A percentile compares a stretch with the other conserved stretches of the same genome.
Conservation (phyloP, 2,113 vertebrate species). For the Hemichromis elongatus region DNA sequence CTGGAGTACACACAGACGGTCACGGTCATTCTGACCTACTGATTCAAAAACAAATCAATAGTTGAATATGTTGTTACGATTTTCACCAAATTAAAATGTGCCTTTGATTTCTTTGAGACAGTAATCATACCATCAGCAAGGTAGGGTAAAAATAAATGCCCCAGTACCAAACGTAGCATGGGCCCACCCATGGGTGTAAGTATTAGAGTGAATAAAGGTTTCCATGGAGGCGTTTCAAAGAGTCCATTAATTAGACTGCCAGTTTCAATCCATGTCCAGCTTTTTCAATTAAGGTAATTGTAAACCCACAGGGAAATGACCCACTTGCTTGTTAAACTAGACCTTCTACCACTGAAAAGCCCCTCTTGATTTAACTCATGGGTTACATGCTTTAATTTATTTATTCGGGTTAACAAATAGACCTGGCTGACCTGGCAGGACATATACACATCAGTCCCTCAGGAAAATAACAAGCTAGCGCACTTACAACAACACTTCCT, state of each 20-base stretch:
- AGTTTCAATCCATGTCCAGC: conserved; percentile 61
- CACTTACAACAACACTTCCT: conserved; percentile 10
- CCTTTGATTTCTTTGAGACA: not conserved
- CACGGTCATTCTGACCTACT: not conserved
- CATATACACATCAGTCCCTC: not conserved
- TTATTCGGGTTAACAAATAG: not conserved
- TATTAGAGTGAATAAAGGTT: conserved; percentile 16
- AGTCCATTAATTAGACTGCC: conserved; percentile 60
- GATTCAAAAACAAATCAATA: not conserved
- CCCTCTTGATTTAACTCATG: conserved; percentile 1
- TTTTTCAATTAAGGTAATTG: conserved; percentile 62
- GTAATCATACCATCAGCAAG: not conserved
- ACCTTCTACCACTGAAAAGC: conserved; percentile 25
- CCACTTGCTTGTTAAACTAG: conserved; percentile 46
- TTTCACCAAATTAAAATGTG: not conserved
- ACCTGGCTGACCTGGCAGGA: not conserved
- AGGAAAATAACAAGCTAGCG: not conserved
- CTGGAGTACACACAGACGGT: not conserved
- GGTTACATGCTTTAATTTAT: conserved; percentile 10
- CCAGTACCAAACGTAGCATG: not conserved
- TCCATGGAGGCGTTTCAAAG: conserved; percentile 38
- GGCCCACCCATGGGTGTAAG: conserved; percentile 7
- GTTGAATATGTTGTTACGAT: not conserved
- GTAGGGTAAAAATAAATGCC: not conserved
- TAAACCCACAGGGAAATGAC: conserved; percentile 32